Conservation (phyloP, 2,113 vertebrate genomes). For the Heterocephalus glaber region DNA sequence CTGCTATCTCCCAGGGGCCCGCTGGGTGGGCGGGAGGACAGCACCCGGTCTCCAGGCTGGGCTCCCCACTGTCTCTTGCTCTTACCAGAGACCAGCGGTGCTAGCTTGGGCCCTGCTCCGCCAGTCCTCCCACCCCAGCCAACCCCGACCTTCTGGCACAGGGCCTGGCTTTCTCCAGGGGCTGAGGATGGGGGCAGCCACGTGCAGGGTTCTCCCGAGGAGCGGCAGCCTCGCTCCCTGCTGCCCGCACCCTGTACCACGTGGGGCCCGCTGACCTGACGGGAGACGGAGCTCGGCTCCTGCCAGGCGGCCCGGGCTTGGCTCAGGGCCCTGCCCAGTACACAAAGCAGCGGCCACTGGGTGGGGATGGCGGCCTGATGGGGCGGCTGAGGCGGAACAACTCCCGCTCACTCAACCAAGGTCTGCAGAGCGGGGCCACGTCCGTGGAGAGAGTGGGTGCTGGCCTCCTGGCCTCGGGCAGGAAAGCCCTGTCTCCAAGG, state of each 20-base stretch:
- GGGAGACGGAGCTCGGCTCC: not conserved
- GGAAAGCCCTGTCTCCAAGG: not conserved
- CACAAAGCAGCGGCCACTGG: not conserved
- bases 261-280: too few species aligned
- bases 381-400: not conserved
- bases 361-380: not conserved
- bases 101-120: not conserved
- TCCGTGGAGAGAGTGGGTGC: not conserved
- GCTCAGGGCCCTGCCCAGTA: too few species aligned
- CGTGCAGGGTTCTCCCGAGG: not conserved
- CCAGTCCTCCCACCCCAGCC: not conserved
- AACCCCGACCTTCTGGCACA: not conserved
- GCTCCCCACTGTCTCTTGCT: not conserved
- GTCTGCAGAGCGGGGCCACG: not conserved
- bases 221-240: not conserved
- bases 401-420: not conserved
- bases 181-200: not conserved
- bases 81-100: not conserved
- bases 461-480: fast-evolving
- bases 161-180: not conserved
- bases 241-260: too few species aligned
- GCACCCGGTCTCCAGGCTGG: not conserved
- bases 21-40: not conserved
- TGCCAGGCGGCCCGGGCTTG: not conserved
- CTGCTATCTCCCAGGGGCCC: not conserved